Evolutionary conservation across 2,888 invertebrate genomes (phyloP).

Genomic region (Choristoneura rosaceana): DNA sequence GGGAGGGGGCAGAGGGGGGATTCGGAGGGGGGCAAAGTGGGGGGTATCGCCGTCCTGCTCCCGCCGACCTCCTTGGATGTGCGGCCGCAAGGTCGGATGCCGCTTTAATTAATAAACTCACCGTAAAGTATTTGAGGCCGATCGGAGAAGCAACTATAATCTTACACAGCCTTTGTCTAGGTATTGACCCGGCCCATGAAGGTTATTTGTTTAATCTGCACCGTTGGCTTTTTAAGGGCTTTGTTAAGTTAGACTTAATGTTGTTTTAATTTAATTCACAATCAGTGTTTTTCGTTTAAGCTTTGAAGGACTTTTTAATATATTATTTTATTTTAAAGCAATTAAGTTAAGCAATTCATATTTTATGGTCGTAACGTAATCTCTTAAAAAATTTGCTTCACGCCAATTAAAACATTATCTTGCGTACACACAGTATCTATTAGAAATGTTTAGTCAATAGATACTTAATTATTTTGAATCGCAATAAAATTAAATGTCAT

Average conservation of each 20-base stretch:
- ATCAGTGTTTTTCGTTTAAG: not conserved
- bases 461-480: not conserved
- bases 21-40: slow-evolving; percentile 48
- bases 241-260: slow-evolving; percentile 8
- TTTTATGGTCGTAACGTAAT: slow-evolving; percentile 16
- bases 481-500: not conserved
- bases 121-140: slow-evolving; percentile 85
- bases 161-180: slow-evolving; percentile 83
- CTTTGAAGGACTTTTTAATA: not conserved
- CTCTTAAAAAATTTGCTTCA: not conserved
- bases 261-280: not conserved
- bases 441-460: not conserved
- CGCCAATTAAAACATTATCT: slow-evolving; percentile 4
- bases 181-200: slow-evolving; percentile 77
- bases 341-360: slow-evolving; percentile 9
- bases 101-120: slow-evolving; percentile 84
- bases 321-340: not conserved
- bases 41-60: slow-evolving; percentile 63
- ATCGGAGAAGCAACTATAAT: slow-evolving; percentile 81
- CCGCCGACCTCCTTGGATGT: slow-evolving; percentile 83
- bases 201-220: slow-evolving; percentile 64
- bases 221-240: slow-evolving; percentile 22
- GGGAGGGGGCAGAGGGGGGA: slow-evolving; percentile 49
- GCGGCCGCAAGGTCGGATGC: slow-evolving; percentile 84
- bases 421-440: not conserved